Conservation (phyloP, 2,113 vertebrate genomes). For the Solea senegalensis region DNA sequence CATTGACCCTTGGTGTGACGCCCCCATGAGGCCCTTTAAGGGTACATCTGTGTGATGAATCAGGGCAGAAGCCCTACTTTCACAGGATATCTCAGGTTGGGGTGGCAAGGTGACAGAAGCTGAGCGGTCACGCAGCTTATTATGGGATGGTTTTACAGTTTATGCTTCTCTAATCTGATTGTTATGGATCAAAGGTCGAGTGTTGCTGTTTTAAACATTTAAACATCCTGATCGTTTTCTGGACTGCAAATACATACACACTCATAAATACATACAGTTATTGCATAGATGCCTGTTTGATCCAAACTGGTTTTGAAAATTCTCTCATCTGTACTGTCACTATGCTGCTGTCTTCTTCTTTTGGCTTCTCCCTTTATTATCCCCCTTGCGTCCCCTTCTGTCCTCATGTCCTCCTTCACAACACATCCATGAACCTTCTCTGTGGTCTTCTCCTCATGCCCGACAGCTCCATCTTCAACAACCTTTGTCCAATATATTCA, state of each 20-base stretch:
- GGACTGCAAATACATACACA: neutral
- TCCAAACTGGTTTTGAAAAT: conserved; percentile 10
- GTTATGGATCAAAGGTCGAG: neutral
- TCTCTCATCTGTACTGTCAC: conserved; percentile 4
- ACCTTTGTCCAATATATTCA: no score
- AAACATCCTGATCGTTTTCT: neutral
- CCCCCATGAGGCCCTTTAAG: conserved; percentile 76
- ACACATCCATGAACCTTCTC: no score
- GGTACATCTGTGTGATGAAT: conserved; percentile 76
- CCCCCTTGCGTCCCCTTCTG: no score
- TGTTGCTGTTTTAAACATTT: conserved; percentile 1
- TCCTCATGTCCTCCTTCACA: no score
- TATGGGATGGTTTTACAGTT: conserved; percentile 50
- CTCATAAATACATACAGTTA: neutral
- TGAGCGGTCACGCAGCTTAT: conserved; percentile 64
- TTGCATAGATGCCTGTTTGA: neutral
- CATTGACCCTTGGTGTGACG: conserved; percentile 62
- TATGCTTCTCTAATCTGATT: conserved; percentile 33
- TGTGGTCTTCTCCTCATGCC: no score
- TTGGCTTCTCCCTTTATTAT: no score
- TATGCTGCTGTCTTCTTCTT: conserved; percentile 8
- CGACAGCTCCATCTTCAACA: no score
- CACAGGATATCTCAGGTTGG: conserved; percentile 59
- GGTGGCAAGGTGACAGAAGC: conserved; percentile 68
- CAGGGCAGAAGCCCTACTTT: conserved; percentile 68